Conservation (phyloP, 1,140 invertebrate genomes). For the Atta colombica region DNA sequence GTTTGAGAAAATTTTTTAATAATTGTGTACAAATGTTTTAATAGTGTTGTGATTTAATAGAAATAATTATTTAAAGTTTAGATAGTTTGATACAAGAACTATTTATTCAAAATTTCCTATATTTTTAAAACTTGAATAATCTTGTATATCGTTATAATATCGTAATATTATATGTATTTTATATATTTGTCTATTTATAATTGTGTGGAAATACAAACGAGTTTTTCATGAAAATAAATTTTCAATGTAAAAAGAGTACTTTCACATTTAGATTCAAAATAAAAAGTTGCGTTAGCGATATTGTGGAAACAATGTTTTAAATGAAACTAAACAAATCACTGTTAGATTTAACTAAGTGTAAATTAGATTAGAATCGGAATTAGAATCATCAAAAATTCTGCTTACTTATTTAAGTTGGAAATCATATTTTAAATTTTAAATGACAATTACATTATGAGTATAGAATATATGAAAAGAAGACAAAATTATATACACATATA, state of each 20-base stretch:
- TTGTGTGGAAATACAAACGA: neutral
- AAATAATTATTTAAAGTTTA: constrained; percentile 1
- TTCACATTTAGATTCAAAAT: neutral
- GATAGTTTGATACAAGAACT: neutral
- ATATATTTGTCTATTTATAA: neutral
- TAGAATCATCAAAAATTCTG: neutral
- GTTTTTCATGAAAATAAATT: neutral
- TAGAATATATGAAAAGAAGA: too few species aligned
- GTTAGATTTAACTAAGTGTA: neutral
- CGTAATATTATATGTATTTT: neutral
- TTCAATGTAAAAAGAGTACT: neutral
- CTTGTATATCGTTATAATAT: neutral
- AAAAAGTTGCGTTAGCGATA: neutral
- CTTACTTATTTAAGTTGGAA: neutral
- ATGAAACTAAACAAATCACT: neutral
- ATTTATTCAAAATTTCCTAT: neutral
- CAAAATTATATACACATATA: too few species aligned
- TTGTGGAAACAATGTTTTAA: neutral
- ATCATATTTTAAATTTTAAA: too few species aligned
- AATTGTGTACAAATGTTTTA: neutral
- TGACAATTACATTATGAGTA: too few species aligned
- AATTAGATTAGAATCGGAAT: neutral
- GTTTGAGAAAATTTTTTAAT: neutral
- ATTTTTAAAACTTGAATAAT: neutral
- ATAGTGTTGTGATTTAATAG: neutral